Conservation (phyloP, 2,888 invertebrate genomes). For the Lepidocyrtinus sp. region DNA sequence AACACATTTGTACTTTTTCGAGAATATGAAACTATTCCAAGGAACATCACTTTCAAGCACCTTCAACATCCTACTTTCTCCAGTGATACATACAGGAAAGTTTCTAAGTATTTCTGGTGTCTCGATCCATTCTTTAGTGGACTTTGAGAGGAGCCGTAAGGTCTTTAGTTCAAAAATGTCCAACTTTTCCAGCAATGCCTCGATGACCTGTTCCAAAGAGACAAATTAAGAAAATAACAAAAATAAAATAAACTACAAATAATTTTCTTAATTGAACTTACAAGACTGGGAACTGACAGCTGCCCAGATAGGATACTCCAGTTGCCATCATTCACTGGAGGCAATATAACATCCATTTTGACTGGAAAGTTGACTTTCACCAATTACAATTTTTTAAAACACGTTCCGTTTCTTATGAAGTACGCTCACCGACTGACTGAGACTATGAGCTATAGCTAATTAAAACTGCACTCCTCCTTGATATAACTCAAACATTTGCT, state of each 20-base stretch:
- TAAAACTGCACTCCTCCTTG: no score
- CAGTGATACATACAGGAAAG: conserved; percentile 39
- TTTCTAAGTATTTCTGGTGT: conserved; percentile 22
- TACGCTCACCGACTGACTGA: no score
- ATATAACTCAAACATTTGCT: no score
- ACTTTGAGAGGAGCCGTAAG: conserved; percentile 35
- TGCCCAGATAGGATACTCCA: not conserved
- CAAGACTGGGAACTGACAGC: not conserved
- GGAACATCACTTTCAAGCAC: conserved; percentile 21
- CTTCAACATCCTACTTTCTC: conserved; percentile 32
- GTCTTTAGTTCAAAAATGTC: conserved; percentile 44
- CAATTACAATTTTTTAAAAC: not conserved
- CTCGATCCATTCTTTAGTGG: conserved; percentile 46
- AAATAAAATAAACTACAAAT: not conserved
- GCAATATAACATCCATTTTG: not conserved
- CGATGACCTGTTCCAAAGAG: conserved; percentile 37
- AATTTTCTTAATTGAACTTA: not conserved
- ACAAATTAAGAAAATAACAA: not conserved
- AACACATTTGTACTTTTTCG: conserved; percentile 47
- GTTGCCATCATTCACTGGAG: not conserved
- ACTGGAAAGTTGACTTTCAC: not conserved
- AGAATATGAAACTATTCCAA: conserved; percentile 46
- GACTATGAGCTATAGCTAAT: no score
- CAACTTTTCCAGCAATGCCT: conserved; percentile 22
- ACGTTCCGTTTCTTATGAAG: not conserved